A percentile compares a stretch with the other conserved stretches of the same genome.
Conservation (phyloP, 2,113 vertebrate species). For the Polypterus bichir region DNA sequence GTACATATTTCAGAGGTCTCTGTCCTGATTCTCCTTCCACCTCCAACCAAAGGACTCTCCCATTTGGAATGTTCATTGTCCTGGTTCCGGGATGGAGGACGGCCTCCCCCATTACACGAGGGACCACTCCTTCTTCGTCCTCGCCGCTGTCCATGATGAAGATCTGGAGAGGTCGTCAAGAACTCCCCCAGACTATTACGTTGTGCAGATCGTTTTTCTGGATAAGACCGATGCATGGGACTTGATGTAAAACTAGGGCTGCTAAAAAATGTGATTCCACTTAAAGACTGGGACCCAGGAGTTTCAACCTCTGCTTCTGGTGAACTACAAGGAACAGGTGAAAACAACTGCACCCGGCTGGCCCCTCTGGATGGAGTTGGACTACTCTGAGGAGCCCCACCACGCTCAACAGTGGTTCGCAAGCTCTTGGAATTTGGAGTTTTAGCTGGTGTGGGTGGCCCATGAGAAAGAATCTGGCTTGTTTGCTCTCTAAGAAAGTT, state of each 20-base stretch:
- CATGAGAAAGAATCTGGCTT: slow-evolving; percentile 74
- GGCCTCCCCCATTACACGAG: slow-evolving; percentile 14
- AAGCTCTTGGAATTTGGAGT: slow-evolving; percentile 55
- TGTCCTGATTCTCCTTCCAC: slow-evolving; percentile 38
- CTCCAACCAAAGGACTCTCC: slow-evolving; percentile 33
- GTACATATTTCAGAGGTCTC: slow-evolving; percentile 30
- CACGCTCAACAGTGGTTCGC: slow-evolving; percentile 34
- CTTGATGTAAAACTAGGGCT: slow-evolving; percentile 56
- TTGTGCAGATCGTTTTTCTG: slow-evolving; percentile 52
- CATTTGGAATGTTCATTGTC: slow-evolving; percentile 48
- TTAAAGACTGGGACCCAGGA: slow-evolving; percentile 25
- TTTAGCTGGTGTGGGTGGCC: slow-evolving; percentile 82
- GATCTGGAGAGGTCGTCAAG: slow-evolving; percentile 45
- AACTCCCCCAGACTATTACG: slow-evolving; percentile 63
- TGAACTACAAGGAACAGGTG: slow-evolving; percentile 35
- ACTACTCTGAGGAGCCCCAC: slow-evolving; percentile 26
- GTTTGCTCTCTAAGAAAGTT: slow-evolving; percentile 92
- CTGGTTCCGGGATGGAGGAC: slow-evolving; percentile 42
- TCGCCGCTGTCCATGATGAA: slow-evolving; percentile 36
- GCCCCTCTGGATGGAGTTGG: slow-evolving; percentile 26
- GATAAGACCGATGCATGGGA: slow-evolving; percentile 21
- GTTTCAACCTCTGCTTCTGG: slow-evolving; percentile 21
- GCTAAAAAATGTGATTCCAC: slow-evolving; percentile 38
- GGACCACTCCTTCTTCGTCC: slow-evolving; percentile 49
- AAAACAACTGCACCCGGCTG: slow-evolving; percentile 76